Conservation (phyloP, 2,797 vertebrate species). For the Premnoplex brunnescens region DNA sequence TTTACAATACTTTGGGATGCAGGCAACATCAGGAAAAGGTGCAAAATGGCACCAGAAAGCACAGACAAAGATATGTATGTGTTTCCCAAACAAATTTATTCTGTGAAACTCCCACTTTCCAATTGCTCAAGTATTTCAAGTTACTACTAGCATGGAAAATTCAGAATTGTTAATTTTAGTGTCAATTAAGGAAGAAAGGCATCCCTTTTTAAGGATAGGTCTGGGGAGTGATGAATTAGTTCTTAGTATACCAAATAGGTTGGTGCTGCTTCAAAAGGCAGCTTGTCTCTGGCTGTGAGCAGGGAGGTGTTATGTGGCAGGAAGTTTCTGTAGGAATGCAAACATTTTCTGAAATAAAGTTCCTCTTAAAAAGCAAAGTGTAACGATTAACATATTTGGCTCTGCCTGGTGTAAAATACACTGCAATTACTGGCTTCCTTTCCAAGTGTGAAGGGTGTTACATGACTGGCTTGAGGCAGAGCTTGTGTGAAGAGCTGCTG, state of each 20-base stretch:
- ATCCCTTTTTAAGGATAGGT: neutral
- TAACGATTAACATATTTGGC: neutral
- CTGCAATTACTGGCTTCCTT: neutral
- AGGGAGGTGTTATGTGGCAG: neutral
- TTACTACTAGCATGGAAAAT: neutral
- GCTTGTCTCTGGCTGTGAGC: neutral
- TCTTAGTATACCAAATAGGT: neutral
- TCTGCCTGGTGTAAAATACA: neutral
- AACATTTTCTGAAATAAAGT: neutral
- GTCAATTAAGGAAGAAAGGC: neutral
- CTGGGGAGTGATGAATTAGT: neutral
- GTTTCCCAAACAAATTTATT: neutral
- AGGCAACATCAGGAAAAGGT: neutral
- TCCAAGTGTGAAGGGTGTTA: neutral
- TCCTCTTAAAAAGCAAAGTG: neutral
- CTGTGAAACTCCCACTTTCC: neutral
- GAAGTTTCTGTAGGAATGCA: neutral
- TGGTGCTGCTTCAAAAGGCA: neutral
- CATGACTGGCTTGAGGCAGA: neutral
- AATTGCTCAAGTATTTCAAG: neutral
- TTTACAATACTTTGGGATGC: neutral
- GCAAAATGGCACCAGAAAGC: neutral
- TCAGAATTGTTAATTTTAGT: neutral
- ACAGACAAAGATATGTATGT: neutral
- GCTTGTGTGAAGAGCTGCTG: neutral